Conservation (phyloP, 2,888 invertebrate species). For the Hypselothyrea guttata region DNA sequence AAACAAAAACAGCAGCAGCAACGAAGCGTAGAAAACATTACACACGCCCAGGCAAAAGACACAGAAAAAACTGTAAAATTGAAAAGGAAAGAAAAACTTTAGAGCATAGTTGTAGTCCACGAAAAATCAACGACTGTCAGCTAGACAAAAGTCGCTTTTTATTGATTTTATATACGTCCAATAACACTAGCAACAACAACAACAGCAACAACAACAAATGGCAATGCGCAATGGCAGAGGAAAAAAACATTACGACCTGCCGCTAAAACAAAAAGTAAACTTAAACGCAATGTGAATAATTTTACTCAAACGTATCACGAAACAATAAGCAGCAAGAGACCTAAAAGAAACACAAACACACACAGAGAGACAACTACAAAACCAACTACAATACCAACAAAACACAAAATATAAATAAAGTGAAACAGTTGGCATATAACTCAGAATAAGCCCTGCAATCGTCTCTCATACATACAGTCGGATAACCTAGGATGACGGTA, state of each 20-base stretch:
- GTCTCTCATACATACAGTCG: neutral
- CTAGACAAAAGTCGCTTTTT: conserved; percentile 50
- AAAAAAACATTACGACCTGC: conserved; percentile 29
- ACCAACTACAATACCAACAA: neutral
- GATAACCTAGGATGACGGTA: conserved; percentile 33
- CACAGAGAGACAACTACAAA: conserved; percentile 4
- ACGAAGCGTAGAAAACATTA: too few species aligned
- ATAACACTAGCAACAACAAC: conserved; percentile 22
- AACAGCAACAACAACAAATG: conserved; percentile 32
- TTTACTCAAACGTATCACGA: conserved; percentile 65
- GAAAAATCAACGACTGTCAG: conserved; percentile 71
- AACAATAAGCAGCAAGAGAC: conserved; percentile 32
- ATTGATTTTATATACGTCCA: conserved; percentile 66
- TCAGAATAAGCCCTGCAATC: conserved; percentile 2
- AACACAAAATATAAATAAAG: conserved; percentile 1
- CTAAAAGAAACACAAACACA: conserved; percentile 3
- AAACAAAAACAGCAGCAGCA: neutral
- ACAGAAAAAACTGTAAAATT: conserved; percentile 27
- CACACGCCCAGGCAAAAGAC: neutral
- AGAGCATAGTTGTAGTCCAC: conserved; percentile 24
- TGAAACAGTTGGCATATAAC: conserved; percentile 29
- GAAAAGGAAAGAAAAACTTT: conserved; percentile 10
- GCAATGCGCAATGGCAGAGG: conserved; percentile 43
- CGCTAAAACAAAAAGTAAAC: conserved; percentile 37
- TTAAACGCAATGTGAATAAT: conserved; percentile 75